phyloP scores from a whole-genome alignment of 2,797 vertebrate genomes.

The Epinephelus awoara region DNA sequence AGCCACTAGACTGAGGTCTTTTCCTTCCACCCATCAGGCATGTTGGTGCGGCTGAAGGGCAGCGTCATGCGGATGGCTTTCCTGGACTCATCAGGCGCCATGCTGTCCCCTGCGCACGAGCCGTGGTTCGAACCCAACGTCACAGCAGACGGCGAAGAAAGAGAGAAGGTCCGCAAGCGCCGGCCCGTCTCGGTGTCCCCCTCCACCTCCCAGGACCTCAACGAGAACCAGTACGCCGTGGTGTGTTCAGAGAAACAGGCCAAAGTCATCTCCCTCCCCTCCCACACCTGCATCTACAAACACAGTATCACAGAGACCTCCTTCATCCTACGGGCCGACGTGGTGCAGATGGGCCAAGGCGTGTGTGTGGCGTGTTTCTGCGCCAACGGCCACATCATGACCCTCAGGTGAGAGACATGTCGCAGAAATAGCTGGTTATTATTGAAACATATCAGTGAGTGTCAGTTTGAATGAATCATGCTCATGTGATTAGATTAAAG shows the following conservation, averaged over 20 bases:
- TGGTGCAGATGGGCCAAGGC: slow-evolving; percentile 93
- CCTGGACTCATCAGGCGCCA: slow-evolving; percentile 91
- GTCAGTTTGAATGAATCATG: slow-evolving; percentile 23
- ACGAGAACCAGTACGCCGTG: slow-evolving; percentile 96
- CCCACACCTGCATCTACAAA: slow-evolving; percentile 96
- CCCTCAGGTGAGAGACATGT: slow-evolving; percentile 92
- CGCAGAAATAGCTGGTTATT: slow-evolving; percentile 10
- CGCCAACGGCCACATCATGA: slow-evolving; percentile 99
- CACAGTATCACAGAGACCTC: slow-evolving; percentile 99
- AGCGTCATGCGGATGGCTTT: slow-evolving; percentile 94
- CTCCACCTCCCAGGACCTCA: slow-evolving; percentile 95
- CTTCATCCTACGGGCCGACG: slow-evolving; percentile 95
- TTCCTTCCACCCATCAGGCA: slow-evolving; percentile 84
- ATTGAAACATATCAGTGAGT: slow-evolving; percentile 33
- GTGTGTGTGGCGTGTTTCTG: slow-evolving; percentile 97
- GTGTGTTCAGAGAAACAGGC: slow-evolving; percentile 99
- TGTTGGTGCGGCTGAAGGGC: slow-evolving; percentile 95
- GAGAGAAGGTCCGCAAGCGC: slow-evolving; percentile 89
- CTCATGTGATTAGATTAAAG: background rate
- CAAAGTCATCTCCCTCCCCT: slow-evolving; percentile 96
- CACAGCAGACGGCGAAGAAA: slow-evolving; percentile 93
- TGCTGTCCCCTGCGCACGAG: slow-evolving; percentile 91
- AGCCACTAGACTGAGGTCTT: background rate
- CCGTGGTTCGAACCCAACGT: slow-evolving; percentile 94
- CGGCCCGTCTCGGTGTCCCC: slow-evolving; percentile 94